Evolutionary conservation across 2,797 vertebrate genomes (phyloP).

Genomic region (Intellagama lesueurii): DNA sequence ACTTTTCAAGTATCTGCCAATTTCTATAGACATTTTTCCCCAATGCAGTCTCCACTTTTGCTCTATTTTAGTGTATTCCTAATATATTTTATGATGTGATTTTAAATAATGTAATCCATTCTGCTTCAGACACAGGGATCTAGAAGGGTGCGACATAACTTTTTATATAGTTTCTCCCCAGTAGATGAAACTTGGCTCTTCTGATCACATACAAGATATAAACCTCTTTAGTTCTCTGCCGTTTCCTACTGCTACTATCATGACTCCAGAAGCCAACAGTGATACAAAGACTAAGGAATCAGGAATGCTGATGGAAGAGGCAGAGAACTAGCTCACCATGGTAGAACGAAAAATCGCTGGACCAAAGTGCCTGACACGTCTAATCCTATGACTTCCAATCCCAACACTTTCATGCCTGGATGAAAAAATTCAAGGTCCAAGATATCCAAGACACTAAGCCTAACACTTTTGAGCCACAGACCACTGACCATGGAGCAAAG

Average conservation of each 20-base stretch:
- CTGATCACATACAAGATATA: not conserved
- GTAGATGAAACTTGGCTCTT: not conserved
- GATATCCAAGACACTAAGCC: no score
- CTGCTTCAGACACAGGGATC: not conserved
- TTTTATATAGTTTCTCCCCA: not conserved
- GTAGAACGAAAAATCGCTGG: not conserved
- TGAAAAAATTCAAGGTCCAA: no score
- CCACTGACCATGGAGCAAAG: no score
- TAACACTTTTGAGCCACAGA: no score
- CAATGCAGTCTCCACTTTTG: not conserved
- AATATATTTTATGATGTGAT: not conserved
- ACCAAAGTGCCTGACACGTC: not conserved
- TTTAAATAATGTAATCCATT: not conserved
- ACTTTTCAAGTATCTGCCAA: not conserved
- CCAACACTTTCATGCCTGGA: no score
- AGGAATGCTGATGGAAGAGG: not conserved
- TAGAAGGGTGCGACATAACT: not conserved
- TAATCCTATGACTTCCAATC: no score
- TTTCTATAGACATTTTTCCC: not conserved
- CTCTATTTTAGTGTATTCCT: not conserved
- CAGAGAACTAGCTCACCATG: not conserved
- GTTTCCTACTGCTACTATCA: not conserved
- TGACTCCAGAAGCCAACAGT: not conserved
- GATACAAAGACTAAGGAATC: not conserved
- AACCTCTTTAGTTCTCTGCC: no score